Evolutionary conservation across 1,140 invertebrate genomes (phyloP).

Genomic region (Choristoneura fumiferana): DNA sequence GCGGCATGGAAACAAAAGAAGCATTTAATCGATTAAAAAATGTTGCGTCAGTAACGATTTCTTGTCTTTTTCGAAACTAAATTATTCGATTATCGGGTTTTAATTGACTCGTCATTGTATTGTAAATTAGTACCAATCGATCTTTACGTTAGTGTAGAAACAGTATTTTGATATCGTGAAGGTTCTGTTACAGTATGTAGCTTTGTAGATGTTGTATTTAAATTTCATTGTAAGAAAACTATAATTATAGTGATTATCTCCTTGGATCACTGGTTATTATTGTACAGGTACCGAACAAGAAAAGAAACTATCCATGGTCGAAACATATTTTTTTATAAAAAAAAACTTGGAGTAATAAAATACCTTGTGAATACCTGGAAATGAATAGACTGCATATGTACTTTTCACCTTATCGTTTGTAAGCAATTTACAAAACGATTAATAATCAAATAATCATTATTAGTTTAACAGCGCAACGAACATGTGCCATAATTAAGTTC

Average conservation of each 20-base stretch:
- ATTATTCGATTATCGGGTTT: conserved; percentile 45
- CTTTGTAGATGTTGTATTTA: conserved; percentile 65
- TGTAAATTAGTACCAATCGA: conserved; percentile 52
- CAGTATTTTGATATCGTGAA: conserved; percentile 70
- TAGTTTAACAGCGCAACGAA: conserved; percentile 32
- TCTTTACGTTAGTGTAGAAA: conserved; percentile 58
- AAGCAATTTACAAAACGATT: conserved; percentile 3
- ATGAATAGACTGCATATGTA: neutral
- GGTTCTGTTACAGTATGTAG: conserved; percentile 59
- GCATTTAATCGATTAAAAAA: conserved; percentile 50
- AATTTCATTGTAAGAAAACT: conserved; percentile 52
- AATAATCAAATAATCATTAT: neutral
- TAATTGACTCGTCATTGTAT: conserved; percentile 48
- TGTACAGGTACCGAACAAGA: neutral
- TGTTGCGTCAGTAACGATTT: conserved; percentile 41
- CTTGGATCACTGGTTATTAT: conserved; percentile 3
- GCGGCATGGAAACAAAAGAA: conserved; percentile 31
- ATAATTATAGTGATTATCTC: conserved; percentile 28
- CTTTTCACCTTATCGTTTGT: conserved; percentile 5
- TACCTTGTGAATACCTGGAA: neutral
- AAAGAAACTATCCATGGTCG: conserved; percentile 1
- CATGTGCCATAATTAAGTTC: conserved; percentile 69
- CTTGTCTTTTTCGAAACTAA: conserved; percentile 53
- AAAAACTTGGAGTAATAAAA: neutral
- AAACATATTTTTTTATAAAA: conserved; percentile 8